Base-by-base conservation (phyloP, 1,140 invertebrate species). In the Musca vetustissima region DNA sequence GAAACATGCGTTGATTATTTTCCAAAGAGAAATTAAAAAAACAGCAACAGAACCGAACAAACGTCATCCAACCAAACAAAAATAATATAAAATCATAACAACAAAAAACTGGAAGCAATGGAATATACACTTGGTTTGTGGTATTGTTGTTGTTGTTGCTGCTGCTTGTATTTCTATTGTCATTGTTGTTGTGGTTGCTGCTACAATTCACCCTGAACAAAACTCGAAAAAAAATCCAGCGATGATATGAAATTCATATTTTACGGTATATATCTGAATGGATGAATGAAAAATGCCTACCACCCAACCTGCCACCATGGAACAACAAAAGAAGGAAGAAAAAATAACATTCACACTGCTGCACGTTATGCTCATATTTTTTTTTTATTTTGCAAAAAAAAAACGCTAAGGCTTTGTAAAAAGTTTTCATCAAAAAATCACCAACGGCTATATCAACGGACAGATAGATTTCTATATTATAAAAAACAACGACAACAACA, bases 391-490 rank as follows among this genome's bases (percentile, higher is more conserved):
- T 28, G 21, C 8, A 55, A 55, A 22, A 28, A 28, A 57, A 28
- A 57, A 28, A 55, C 21, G 52, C n/a, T 57, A 57, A 57, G 25
- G 53, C 53, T 68, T 59, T 61, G 67, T 68, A 24, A 68, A 68
- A 68, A 61, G 21, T 68, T 68, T 68, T 68, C 67, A 68, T 68
- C 67, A 68, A 68, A 68, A 50, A 68, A 68, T 68, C 67, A 68
- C 67, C 67, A 61, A 68, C 67, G 53, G 53, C 53, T 57, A 57
- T 15, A 57, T 24, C 14, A 57, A 57, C 24, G 53, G 53, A 57
- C 53, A 57, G 53, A 57, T 57, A 57, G 53, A 57, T 57, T 43
- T 43, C 36, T 43, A 43, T 43, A 32, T 4, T 21, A 25, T 57
- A 17, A 8, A 28, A 3, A 28, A 57, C 1, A 57, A 57, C 28